Conservation (phyloP, 2,797 vertebrate species). For the Chromobotia macracanthus region DNA sequence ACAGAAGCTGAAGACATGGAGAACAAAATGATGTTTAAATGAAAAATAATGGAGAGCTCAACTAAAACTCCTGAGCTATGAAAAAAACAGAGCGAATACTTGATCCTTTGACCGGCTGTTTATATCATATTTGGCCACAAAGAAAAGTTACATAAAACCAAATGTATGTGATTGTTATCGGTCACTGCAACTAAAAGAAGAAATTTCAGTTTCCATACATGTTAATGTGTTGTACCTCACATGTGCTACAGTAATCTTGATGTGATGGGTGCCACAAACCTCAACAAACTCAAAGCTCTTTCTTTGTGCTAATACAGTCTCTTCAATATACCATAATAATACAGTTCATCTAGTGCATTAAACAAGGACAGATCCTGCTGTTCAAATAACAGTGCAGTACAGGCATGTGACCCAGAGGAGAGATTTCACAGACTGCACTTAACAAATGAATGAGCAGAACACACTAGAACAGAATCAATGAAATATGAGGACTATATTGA, state of each 20-base stretch:
- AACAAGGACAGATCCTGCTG: background rate
- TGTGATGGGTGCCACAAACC: background rate
- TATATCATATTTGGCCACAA: too few species aligned
- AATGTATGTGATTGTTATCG: background rate
- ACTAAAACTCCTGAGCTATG: too few species aligned
- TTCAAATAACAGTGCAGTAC: background rate
- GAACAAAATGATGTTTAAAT: too few species aligned
- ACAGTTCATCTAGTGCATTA: background rate
- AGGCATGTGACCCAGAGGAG: background rate
- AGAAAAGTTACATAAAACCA: background rate
- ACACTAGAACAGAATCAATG: conserved; percentile 28
- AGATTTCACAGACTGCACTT: conserved; percentile 4
- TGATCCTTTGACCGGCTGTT: too few species aligned
- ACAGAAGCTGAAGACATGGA: background rate
- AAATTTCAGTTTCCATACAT: background rate
- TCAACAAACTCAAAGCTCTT: background rate
- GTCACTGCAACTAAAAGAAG: background rate
- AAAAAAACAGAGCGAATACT: too few species aligned
- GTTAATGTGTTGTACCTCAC: background rate
- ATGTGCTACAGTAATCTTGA: conserved; percentile 16
- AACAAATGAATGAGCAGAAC: background rate
- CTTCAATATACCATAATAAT: background rate
- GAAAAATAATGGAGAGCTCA: too few species aligned
- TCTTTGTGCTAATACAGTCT: background rate
- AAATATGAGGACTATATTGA: conserved; percentile 46